These are phyloP conservation scores for Saguinus midas DNA, from an alignment of 2,113 vertebrate species.

Conservation along the genomic window DNA sequence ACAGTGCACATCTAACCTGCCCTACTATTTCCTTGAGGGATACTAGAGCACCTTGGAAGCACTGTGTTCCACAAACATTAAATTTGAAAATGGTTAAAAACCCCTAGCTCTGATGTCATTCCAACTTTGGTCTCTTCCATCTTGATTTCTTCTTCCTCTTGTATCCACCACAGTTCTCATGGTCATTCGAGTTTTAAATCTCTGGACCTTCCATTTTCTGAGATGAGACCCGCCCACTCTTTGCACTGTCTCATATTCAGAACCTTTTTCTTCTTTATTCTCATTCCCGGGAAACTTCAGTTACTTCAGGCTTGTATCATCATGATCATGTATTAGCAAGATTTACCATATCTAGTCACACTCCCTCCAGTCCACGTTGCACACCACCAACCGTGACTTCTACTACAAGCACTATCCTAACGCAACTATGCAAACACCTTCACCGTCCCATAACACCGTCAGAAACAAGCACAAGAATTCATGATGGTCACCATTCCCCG, in stretches of 20 bases:
- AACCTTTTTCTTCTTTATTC: not conserved
- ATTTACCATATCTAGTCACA: not conserved
- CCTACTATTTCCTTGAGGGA: not conserved
- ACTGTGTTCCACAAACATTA: not conserved
- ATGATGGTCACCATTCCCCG: too few relatives aligned
- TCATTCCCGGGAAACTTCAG: not conserved
- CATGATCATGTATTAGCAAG: not conserved
- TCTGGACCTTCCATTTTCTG: not conserved
- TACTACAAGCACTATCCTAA: not conserved
- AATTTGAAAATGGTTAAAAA: not conserved
- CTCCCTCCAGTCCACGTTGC: not conserved
- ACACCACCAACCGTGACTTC: not conserved
- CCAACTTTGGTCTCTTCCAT: not conserved
- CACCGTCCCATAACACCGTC: not conserved
- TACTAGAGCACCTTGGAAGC: accelerated
- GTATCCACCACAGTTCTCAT: not conserved
- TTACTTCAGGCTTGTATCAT: not conserved
- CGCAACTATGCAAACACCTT: not conserved
- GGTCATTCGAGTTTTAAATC: not conserved
- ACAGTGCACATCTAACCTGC: not conserved
- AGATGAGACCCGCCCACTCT: not conserved
- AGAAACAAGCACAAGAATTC: not conserved
- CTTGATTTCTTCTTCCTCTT: not conserved
- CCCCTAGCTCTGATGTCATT: not conserved
- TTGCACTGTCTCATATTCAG: not conserved